Evolutionary conservation across 2,113 vertebrate genomes (phyloP).

Genomic region (Erinaceus europaeus): DNA sequence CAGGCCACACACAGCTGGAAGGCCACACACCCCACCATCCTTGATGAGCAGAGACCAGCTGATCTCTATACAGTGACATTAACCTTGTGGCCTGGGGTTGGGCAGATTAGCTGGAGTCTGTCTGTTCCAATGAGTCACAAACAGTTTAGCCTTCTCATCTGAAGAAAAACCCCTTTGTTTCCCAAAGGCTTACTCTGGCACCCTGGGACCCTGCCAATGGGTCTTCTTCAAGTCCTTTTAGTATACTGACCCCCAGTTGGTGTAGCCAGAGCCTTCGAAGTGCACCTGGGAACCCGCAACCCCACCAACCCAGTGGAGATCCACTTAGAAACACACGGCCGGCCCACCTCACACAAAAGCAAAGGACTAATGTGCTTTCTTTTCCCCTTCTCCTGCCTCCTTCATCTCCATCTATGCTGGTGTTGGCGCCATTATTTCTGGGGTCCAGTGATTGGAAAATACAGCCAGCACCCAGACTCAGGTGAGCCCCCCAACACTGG

Average conservation of each 20-base stretch:
- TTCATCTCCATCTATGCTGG: background rate
- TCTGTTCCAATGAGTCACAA: too few relatives aligned
- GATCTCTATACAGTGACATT: background rate
- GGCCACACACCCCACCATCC: background rate
- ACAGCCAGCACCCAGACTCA: conserved; percentile 94
- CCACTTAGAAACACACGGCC: too few relatives aligned
- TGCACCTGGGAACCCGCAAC: background rate
- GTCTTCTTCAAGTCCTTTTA: conserved; percentile 58
- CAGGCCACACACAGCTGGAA: background rate
- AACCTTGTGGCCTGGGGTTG: background rate
- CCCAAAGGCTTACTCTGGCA: background rate
- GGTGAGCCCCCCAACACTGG: conserved; percentile 78
- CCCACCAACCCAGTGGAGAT: too few relatives aligned
- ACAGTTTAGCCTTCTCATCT: too few relatives aligned
- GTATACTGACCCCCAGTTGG: background rate
- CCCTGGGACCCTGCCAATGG: background rate
- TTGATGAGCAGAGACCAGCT: background rate
- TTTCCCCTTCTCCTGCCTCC: background rate
- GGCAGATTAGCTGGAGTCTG: fast-evolving
- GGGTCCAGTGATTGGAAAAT: conserved; percentile 96
- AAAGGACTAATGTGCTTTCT: too few relatives aligned
- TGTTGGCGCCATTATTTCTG: background rate
- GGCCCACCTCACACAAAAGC: too few relatives aligned
- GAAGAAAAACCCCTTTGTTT: too few relatives aligned
- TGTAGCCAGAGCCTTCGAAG: background rate